Evolutionary conservation across 2,888 invertebrate genomes (phyloP).

Genomic region (Dicranocentrus wangi): DNA sequence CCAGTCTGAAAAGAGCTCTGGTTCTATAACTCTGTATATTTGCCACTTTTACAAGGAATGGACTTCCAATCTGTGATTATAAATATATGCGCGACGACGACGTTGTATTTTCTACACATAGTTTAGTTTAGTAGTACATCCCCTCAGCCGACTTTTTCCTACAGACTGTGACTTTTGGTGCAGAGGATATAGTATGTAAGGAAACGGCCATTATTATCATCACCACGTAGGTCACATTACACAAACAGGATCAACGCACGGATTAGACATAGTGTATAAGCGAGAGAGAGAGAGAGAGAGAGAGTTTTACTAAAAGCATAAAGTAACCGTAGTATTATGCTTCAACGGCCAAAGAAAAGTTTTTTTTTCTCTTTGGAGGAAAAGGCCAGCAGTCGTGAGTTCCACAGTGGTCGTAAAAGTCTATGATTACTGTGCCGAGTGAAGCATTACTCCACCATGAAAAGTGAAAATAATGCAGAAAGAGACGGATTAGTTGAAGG

Average conservation of each 20-base stretch:
- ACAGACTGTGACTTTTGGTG: no score
- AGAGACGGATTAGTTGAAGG: no score
- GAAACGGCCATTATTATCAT: slow-evolving; percentile 18
- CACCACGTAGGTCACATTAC: slow-evolving; percentile 60
- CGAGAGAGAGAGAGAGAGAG: no score
- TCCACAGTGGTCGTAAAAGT: slow-evolving; percentile 20
- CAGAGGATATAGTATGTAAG: not conserved
- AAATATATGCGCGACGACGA: no score
- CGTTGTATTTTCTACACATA: not conserved
- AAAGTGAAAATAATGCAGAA: slow-evolving; percentile 14
- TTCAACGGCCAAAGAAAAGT: not conserved
- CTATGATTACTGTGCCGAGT: slow-evolving; percentile 13
- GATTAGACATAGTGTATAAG: slow-evolving; percentile 16
- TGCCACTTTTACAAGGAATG: no score
- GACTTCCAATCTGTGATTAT: no score
- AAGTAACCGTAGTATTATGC: not conserved
- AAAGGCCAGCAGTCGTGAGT: not conserved
- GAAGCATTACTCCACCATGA: slow-evolving; percentile 22
- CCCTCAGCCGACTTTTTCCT: no score
- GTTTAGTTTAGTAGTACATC: not conserved
- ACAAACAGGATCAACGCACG: slow-evolving; percentile 39
- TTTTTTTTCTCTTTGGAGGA: not conserved
- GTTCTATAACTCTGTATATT: no score
- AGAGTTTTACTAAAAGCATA: no score
- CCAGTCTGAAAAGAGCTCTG: no score